These are phyloP conservation scores for Phaenicophaeus curvirostris DNA, from an alignment of 2,797 vertebrate genomes.

Conservation along the genomic window DNA sequence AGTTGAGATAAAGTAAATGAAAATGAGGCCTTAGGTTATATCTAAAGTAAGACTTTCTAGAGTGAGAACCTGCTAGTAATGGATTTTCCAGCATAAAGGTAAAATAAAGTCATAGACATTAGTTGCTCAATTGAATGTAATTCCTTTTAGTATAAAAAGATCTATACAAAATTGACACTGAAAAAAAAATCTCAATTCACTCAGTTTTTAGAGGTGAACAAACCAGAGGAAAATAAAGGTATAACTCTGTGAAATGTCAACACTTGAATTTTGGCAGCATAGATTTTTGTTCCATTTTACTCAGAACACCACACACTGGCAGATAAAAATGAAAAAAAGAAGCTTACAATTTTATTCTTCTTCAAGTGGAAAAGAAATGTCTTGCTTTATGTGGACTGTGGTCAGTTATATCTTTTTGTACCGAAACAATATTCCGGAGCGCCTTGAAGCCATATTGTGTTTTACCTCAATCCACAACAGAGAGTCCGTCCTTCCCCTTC, in stretches of 20 bases:
- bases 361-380: neutral
- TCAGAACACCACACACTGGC: neutral
- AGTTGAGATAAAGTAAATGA: neutral
- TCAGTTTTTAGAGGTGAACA: neutral
- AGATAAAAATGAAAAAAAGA: neutral
- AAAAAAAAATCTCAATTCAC: neutral
- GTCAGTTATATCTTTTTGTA: neutral
- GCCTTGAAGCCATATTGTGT: neutral
- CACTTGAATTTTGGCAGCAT: neutral
- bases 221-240: neutral
- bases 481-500: neutral
- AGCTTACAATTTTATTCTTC: neutral
- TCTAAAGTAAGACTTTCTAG: neutral
- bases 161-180: neutral
- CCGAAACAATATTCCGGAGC: neutral
- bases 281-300: slow-evolving; percentile 4
- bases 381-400: neutral
- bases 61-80: neutral
- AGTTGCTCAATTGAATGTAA: slow-evolving; percentile 38
- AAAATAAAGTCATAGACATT: slow-evolving; percentile 35
- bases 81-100: slow-evolving; percentile 19
- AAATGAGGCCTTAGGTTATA: neutral
- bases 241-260: neutral
- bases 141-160: slow-evolving; percentile 49
- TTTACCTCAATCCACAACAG: neutral